Percentiles rank a stretch among this genome's conserved stretches.
Conservation (phyloP, 2,113 vertebrate genomes). For the Ploceus nigricollis region DNA sequence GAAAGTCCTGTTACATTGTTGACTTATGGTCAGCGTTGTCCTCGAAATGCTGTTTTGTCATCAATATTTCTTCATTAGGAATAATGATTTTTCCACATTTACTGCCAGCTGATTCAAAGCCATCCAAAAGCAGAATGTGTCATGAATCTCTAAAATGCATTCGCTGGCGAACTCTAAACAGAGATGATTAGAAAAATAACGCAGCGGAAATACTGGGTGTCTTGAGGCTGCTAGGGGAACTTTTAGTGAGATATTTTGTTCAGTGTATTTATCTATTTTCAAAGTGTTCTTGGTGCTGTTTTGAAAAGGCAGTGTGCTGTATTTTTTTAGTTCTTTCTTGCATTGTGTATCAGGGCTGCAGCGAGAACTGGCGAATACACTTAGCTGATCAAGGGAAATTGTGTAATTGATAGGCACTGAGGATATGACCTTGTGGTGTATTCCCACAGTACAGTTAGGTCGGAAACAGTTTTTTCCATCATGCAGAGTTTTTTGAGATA, state of each 20-base stretch:
- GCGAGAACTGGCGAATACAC: not conserved
- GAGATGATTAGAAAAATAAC: conserved; percentile 58
- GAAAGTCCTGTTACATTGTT: conserved; percentile 23
- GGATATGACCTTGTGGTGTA: conserved; percentile 35
- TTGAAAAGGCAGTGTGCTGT: not conserved
- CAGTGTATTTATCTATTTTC: conserved; percentile 45
- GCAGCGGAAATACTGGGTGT: not conserved
- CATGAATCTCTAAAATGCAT: conserved; percentile 62
- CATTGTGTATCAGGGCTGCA: not conserved
- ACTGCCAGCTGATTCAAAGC: conserved; percentile 66
- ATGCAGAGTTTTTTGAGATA: not conserved
- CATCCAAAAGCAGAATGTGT: conserved; percentile 59
- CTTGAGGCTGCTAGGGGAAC: conserved; percentile 53
- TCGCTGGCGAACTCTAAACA: conserved; percentile 37
- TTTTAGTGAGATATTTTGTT: conserved; percentile 35
- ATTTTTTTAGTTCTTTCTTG: not conserved
- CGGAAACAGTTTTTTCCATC: conserved; percentile 6
- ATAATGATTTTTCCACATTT: conserved; percentile 71
- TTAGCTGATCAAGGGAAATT: conserved; percentile 36
- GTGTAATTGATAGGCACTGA: conserved; percentile 34
- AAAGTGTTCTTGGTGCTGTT: not conserved
- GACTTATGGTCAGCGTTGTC: conserved; percentile 57
- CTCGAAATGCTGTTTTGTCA: conserved; percentile 70
- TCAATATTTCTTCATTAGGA: conserved; percentile 72
- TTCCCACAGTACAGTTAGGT: conserved; percentile 9